phyloP scores from a whole-genome alignment of 1,140 invertebrate genomes.

The Magallana ariakensis region DNA sequence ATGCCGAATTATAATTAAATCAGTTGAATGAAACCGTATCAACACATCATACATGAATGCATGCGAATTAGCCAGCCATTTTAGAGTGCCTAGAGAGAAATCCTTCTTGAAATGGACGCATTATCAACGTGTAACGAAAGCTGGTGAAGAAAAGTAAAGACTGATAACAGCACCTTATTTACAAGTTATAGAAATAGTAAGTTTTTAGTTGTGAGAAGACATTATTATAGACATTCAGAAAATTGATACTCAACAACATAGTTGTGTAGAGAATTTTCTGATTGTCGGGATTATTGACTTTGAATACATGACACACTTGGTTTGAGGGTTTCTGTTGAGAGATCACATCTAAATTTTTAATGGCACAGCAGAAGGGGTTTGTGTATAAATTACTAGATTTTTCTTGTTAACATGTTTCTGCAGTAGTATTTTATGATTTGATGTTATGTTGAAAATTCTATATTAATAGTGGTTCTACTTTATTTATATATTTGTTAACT shows the following conservation, averaged over 20 bases:
- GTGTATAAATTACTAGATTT: too few relatives aligned
- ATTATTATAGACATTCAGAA: not conserved
- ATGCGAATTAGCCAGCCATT: slow-evolving; percentile 25
- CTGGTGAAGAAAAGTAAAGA: not conserved
- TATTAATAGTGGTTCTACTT: too few relatives aligned
- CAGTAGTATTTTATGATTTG: too few relatives aligned
- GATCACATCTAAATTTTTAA: too few relatives aligned
- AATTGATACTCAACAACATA: not conserved
- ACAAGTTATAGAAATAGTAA: slow-evolving; percentile 28
- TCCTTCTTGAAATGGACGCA: slow-evolving; percentile 21
- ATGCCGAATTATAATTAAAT: not conserved
- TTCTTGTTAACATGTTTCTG: too few relatives aligned
- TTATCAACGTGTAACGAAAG: not conserved
- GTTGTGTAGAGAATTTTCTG: not conserved
- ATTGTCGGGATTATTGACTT: slow-evolving; percentile 16
- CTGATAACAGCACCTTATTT: not conserved
- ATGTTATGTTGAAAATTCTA: too few relatives aligned
- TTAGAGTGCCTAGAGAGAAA: not conserved
- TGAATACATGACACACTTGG: too few relatives aligned
- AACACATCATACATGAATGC: not conserved
- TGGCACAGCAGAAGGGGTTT: too few relatives aligned
- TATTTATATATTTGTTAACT: too few relatives aligned
- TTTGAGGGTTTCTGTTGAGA: too few relatives aligned
- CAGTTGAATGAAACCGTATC: not conserved
- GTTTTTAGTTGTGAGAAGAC: not conserved